Base-by-base conservation (phyloP, 2,888 invertebrate species). In the Hypena proboscidalis region DNA sequence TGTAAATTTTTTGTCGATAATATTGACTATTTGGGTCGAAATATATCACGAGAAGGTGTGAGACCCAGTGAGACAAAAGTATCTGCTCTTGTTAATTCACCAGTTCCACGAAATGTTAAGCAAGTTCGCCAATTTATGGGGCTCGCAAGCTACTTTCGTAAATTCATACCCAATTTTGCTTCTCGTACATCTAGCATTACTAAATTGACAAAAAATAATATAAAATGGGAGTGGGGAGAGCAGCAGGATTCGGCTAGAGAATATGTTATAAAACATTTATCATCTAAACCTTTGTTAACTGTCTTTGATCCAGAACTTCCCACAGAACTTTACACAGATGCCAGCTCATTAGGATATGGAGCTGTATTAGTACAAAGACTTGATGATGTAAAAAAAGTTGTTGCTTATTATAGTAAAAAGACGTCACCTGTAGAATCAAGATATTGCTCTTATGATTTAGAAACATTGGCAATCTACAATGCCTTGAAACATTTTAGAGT, bases 371-470 rank as follows among this genome's bases (percentile, higher is more conserved):
- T 15, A 1, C 29, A 29, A 8, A 29, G 15, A 32, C 22, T 17
- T 2, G 32, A 58, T 1, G 33, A 39, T 8, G 1, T 1, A 0
- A 51, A 39, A 2, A 63, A 52, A 9, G 74, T 72, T 0, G 52
- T 85, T 0, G 69, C 40, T 4, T 46, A 41, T 36, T 46, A 11
- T 13, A 45, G 39, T 17, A 10, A 9, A 20, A 14, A 63, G 20
- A 74, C 67, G 2, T 13, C 54, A 2, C 47, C 50, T 0, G 23
- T 49, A 0, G 72, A 70, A 35, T 44, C 61, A 0, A 60, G 69
- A 6, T 69, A 71, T 13, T 13, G 39, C 20, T 64, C 62, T 0
- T 70, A 77, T 13, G 83, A 88, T 17, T 38, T 80, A 13, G 85
- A 81, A 46, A 69, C 67, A 0, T 46, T 37, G 4, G 37, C 37